Base-by-base conservation (phyloP, 1,140 invertebrate genomes). In the Drosophila pallidifrons region DNA sequence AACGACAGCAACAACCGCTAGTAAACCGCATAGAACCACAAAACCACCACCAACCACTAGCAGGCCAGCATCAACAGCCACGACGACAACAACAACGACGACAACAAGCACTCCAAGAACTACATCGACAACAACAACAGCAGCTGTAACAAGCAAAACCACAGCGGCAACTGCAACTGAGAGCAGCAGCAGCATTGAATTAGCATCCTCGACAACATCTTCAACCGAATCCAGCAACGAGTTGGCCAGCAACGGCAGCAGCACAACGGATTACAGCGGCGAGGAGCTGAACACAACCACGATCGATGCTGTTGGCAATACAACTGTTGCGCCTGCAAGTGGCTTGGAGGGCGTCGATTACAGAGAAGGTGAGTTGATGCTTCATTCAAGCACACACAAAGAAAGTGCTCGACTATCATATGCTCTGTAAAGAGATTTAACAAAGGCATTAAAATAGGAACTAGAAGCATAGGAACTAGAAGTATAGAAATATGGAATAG, bases 301-400 rank as follows among this genome's bases (percentile, higher is more conserved):
- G 67, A 72, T 68, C 52, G 79, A 78, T 75, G 74, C 75, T 55
- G 59, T 52, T 43, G 79, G 77, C 35, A 77, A 85, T 52, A 82
- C 91, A 78, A 87, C 86, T 41, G 58, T 86, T 73, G 80, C 81
- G 58, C 79, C 85, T 58, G 60, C 81, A 25, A 87, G 75, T 60
- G 71, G 82, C 67, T 63, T 92, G 70, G 83, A 89, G 64, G 89
- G 92, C 79, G 79, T 93, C 70, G 92, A 93, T 79, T 93, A 93
- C 79, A 79, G 75, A 58, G 91, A 93, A 85, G 83, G 92, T 93
- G 67, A 92, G 83, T 89, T 35, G 13, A 43, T 10, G 32, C 43
- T 35, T 15, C 51, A 68, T 47, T 25, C 43, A 55, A 7, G 28
- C 32, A n/a, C 7, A 60, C 15, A 38, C 32, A 5, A 7, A 32